These are phyloP conservation scores for Octopus bimaculoides DNA, from an alignment of 1,140 invertebrate species.

Conservation along the genomic window DNA sequence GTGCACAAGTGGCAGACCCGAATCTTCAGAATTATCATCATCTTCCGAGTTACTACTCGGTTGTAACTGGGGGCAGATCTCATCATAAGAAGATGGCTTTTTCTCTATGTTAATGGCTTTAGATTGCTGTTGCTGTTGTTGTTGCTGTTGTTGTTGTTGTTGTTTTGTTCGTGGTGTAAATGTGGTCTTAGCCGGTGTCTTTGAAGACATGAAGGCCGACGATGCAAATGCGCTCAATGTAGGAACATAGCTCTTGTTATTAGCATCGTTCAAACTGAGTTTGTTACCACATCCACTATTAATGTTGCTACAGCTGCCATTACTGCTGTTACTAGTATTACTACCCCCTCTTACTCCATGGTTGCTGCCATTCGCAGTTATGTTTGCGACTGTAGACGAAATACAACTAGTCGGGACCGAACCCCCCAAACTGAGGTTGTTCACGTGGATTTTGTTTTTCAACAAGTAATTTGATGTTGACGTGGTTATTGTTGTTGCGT, in stretches of 20 bases:
- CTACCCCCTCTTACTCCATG: no score
- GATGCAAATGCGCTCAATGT: neutral
- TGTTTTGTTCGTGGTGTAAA: constrained; percentile 10
- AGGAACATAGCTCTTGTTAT: neutral
- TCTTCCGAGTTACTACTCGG: constrained; percentile 28
- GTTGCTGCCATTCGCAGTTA: no score
- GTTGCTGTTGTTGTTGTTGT: constrained; percentile 6
- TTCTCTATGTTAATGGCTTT: neutral
- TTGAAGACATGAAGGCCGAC: constrained; percentile 14
- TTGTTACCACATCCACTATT: no score
- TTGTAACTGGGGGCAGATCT: constrained; percentile 20
- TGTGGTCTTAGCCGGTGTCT: constrained; percentile 20
- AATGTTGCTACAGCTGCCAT: no score
- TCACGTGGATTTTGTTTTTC: neutral
- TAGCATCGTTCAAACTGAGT: no score
- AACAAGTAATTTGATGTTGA: no score
- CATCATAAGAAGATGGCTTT: neutral
- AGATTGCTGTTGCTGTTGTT: neutral
- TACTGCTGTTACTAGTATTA: no score
- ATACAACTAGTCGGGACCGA: no score
- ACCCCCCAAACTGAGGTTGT: neutral
- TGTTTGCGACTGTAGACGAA: no score
- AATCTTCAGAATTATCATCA: constrained; percentile 35
- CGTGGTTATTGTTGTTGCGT: neutral
- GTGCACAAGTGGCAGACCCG: constrained; percentile 14